Evolutionary conservation across 2,113 vertebrate species (phyloP).

Genomic region (Todiramphus saurophagus): DNA sequence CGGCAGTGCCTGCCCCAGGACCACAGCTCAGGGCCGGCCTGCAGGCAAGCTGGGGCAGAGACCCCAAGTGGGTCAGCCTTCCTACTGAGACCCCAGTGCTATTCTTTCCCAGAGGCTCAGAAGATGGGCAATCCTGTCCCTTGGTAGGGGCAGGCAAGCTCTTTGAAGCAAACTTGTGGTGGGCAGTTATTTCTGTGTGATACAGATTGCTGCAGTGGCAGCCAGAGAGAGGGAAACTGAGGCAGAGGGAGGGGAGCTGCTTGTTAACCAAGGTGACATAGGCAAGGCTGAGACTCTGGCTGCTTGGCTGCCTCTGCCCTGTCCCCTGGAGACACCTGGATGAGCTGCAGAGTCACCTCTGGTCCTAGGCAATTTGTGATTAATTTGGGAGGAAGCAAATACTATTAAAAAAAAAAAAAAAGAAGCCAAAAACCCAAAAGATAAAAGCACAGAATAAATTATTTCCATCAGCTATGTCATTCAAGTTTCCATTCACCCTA

Average conservation of each 20-base stretch:
- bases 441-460: background rate
- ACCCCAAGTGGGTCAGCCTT: background rate
- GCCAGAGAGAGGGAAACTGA: background rate
- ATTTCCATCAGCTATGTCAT: background rate
- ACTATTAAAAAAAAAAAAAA: background rate
- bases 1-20: background rate
- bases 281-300: background rate
- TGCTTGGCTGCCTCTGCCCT: background rate
- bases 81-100: background rate
- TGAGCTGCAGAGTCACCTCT: background rate
- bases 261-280: background rate
- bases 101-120: background rate
- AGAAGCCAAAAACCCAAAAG: background rate
- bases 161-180: background rate
- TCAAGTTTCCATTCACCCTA: background rate
- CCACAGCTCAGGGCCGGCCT: background rate
- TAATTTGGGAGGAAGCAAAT: background rate
- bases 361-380: background rate
- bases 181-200: background rate
- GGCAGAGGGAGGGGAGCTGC: background rate
- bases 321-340: background rate
- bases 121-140: background rate
- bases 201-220: background rate
- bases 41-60: background rate
- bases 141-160: background rate